Evolutionary conservation across 53 echinoderm and acorn worm species (phyloP).

Genomic region (Mesocentrotus franciscanus): DNA sequence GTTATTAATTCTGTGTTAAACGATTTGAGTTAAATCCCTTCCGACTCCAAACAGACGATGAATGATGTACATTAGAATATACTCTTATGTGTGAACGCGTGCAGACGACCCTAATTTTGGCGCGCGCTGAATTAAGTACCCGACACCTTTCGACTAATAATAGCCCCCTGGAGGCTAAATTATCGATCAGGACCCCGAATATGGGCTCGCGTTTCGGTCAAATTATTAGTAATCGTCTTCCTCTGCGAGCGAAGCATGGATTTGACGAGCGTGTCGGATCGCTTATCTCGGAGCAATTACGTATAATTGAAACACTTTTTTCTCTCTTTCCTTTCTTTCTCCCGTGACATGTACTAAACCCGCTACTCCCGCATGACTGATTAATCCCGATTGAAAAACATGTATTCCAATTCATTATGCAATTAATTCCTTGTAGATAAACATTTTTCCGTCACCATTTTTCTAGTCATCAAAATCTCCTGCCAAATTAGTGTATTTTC

Average conservation of each 20-base stretch:
- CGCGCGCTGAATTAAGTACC: constrained; percentile 38
- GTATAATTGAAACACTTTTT: constrained; percentile 14
- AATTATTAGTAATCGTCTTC: constrained; percentile 23
- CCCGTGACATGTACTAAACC: background rate
- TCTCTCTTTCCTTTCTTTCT: background rate
- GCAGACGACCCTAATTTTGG: constrained; percentile 22
- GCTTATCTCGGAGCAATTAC: constrained; percentile 2
- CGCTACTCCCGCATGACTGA: background rate
- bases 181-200: constrained; percentile 9
- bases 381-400: background rate
- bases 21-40: no score
- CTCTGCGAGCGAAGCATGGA: background rate
- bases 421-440: background rate
- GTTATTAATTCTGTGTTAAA: no score
- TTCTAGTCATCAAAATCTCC: no score
- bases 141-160: constrained; percentile 55
- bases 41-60: no score
- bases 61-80: no score
- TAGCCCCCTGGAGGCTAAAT: constrained; percentile 56
- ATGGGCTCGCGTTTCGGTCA: constrained; percentile 43
- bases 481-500: no score
- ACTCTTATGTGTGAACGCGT: background rate
- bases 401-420: background rate
- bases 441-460: no score
- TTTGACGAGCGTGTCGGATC: constrained; percentile 16